Evolutionary conservation across 2,113 vertebrate species (phyloP).

Genomic region (Castor canadensis): DNA sequence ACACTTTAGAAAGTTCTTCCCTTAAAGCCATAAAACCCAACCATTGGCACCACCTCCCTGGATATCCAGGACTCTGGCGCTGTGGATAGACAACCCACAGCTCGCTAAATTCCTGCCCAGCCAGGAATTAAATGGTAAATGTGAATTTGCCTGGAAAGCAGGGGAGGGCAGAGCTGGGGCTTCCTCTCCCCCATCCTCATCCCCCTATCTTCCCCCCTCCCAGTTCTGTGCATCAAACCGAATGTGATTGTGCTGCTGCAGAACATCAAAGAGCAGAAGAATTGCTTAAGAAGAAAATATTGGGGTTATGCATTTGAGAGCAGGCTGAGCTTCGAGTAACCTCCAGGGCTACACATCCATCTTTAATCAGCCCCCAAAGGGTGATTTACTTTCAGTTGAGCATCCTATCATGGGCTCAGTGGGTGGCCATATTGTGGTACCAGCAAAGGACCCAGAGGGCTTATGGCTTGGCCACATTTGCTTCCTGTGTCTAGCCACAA

Average conservation of each 20-base stretch:
- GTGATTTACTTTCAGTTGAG: background rate
- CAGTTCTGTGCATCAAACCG: constrained; percentile 13
- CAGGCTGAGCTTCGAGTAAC: constrained; percentile 13
- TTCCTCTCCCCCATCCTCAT: background rate
- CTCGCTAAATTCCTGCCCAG: constrained; percentile 36
- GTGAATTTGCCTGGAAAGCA: constrained; percentile 30
- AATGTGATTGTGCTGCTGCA: background rate
- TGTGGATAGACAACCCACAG: background rate
- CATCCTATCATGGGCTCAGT: accelerated
- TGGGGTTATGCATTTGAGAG: constrained; percentile 60
- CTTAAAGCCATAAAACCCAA: constrained; percentile 31
- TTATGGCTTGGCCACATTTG: background rate
- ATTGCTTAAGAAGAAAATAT: constrained; percentile 66
- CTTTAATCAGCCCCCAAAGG: constrained; percentile 44
- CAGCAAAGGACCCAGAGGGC: background rate
- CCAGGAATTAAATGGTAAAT: constrained; percentile 55
- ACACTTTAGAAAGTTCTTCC: background rate
- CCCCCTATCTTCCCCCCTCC: background rate
- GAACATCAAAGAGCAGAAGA: constrained; percentile 62
- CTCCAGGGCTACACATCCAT: background rate
- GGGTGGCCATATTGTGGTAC: background rate
- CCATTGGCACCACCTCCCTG: background rate
- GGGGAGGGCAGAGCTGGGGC: background rate
- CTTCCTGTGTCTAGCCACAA: background rate
- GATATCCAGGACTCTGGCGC: background rate